Evolutionary conservation across 2,113 vertebrate genomes (phyloP), one percentile per base, ranked within the genome.

Genomic region (Rhineura floridana): DNA sequence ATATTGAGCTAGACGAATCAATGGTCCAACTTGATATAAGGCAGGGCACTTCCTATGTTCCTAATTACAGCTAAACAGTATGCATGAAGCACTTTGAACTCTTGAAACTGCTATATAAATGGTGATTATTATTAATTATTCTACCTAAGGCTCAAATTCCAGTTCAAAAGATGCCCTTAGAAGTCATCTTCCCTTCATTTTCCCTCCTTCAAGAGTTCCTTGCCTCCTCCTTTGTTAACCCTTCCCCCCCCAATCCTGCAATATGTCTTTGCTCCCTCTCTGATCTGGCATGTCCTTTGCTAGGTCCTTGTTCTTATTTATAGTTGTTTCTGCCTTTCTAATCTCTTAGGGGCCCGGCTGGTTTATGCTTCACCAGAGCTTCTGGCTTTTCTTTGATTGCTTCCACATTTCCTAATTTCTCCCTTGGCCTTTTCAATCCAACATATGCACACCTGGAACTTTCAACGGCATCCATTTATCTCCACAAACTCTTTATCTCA

Each of bases 191-290:
- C 50, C 67, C 21, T 81, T 83, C 33, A 48, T 36, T 21, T 65
- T 73, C 39, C 39, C 23, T 76, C 25, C 42, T 75, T 59, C 9
- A 5, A 88, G n/a, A 76, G 15, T n/a, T 33, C 77, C 44, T 33
- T 67, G 44, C 50, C 28, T 76, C 52, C 30, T 87, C 73, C 46
- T 59, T 59, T 19, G 67, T 88, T 88, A 88, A 50, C 50, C 67
- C 30, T 9, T 21, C 78, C 76, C 55, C 21, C 15, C n/a, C 70
- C 39, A 39, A n/a, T n/a, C 70, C 46, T 23, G 46, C 25, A 39
- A 23, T 30, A 67, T 83, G 13, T 62, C 17, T 73, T 73, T 73
- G 6, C 44, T 13, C 13, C 21, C 28, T 65, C 36, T 36, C 70
- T 39, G 42, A 76, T 75, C 36, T 83, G 55, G 39, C 59, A 10